These are phyloP conservation scores for Mechanitis messenoides DNA, from an alignment of 2,888 invertebrate species.

Conservation along the genomic window DNA sequence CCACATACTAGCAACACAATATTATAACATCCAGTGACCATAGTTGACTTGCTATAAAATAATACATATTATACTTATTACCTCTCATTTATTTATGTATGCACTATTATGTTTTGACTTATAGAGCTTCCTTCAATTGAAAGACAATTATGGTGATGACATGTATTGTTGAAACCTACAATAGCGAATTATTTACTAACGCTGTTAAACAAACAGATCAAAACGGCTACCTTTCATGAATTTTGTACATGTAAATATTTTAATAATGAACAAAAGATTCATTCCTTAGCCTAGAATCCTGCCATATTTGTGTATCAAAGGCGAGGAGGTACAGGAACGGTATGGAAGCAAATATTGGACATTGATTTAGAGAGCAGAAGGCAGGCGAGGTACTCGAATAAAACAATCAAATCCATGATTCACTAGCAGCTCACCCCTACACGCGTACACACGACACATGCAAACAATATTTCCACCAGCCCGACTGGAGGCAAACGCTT, in stretches of 20 bases:
- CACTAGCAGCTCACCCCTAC: constrained; percentile 35
- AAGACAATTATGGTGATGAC: constrained; percentile 15
- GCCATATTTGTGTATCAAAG: background rate
- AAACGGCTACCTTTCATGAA: no score
- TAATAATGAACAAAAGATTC: no score
- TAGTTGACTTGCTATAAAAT: no score
- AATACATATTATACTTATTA: background rate
- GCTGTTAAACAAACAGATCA: no score
- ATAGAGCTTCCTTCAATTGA: constrained; percentile 28
- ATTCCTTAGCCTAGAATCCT: background rate
- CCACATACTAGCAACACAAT: no score
- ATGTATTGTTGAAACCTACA: constrained; percentile 7
- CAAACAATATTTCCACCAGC: constrained; percentile 26
- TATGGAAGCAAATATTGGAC: constrained; percentile 28
- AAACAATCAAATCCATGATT: constrained; percentile 44
- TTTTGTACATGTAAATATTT: no score
- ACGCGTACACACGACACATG: constrained; percentile 22
- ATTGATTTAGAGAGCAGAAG: constrained; percentile 38
- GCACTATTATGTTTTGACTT: constrained; percentile 14
- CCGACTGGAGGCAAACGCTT: constrained; percentile 25
- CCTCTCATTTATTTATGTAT: background rate
- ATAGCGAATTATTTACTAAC: constrained; percentile 8
- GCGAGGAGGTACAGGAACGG: constrained; percentile 5
- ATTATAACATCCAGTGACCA: no score
- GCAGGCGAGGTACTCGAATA: constrained; percentile 37